Conservation (phyloP, 2,888 invertebrate genomes). For the Odiellus spinosus region DNA sequence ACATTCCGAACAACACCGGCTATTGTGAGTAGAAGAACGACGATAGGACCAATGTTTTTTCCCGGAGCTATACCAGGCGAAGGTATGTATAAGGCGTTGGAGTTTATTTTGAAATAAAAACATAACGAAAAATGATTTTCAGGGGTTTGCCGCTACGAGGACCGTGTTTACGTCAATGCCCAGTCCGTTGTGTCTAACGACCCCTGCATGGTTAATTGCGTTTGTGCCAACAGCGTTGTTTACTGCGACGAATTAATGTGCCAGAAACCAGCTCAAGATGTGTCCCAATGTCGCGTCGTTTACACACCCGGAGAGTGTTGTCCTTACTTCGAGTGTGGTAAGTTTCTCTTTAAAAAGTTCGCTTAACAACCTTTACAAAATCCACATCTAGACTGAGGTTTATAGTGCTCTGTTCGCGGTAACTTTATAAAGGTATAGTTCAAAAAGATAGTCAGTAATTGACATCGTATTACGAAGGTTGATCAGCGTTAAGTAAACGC, state of each 20-base stretch:
- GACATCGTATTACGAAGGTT: too few relatives aligned
- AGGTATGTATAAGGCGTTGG: conserved; percentile 8
- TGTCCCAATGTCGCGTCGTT: conserved; percentile 14
- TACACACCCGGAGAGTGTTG: conserved; percentile 15
- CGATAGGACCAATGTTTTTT: conserved; percentile 12
- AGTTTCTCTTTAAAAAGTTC: too few relatives aligned
- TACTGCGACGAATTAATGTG: conserved; percentile 18
- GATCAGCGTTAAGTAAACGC: too few relatives aligned
- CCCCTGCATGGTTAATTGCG: conserved; percentile 17
- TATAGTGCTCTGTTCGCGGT: too few relatives aligned
- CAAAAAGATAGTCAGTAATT: too few relatives aligned
- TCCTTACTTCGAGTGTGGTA: conserved; percentile 18
- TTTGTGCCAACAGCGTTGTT: conserved; percentile 19
- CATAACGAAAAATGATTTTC: background rate
- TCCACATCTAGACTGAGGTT: too few relatives aligned
- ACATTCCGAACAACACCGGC: conserved; percentile 1
- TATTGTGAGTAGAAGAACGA: conserved; percentile 6
- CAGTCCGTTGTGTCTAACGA: conserved; percentile 36
- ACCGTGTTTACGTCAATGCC: conserved; percentile 56
- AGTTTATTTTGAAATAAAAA: conserved; percentile 4
- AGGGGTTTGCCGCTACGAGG: conserved; percentile 37
- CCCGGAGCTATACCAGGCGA: conserved; percentile 18
- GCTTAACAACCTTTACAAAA: too few relatives aligned
- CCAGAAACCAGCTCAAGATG: conserved; percentile 6
- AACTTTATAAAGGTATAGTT: too few relatives aligned